Base-by-base conservation (phyloP, 1,140 invertebrate genomes). In the Philopotamus ludificatus region DNA sequence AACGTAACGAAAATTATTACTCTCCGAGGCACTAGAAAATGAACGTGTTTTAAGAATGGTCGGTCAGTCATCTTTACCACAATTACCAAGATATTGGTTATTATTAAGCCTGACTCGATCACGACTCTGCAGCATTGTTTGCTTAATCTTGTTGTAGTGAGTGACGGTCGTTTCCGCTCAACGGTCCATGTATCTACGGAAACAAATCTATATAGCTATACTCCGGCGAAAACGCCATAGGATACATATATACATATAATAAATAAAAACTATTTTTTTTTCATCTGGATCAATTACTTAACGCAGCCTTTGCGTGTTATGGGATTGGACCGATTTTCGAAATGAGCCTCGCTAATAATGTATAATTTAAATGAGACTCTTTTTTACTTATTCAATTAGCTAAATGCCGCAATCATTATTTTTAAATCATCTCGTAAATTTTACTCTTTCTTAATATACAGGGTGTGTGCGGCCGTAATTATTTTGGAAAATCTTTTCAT, bases 61-160 rank as follows among this genome's bases (percentile, higher is more conserved):
- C 28, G 28, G 28, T 34, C 28, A 34, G 28, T 34, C 28, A 8
- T 47, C 44, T 47, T 8, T 47, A 9, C 44, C 8, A 8, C 44
- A 47, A 47, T 47, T 47, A 47, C 44, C 44, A 47, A 20, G 44
- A 47, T 47, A 47, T 47, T 47, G 44, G 44, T 8, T 47, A 47
- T 47, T 47, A 47, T 47, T 47, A 15, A 15, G 44, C 15, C 44
- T 15, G 44, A 47, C 18, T 47, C 44, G 15, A 8, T 47, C 44
- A 47, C 44, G 44, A 47, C 44, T 47, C 18, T 47, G 44, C 44
- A 47, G 44, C 44, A 47, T 47, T 47, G 44, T 47, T 39, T 39
- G 34, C n/a, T 47, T 47, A 47, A 47, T 47, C 44, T 16, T 20
- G 15, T 20, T 47, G 15, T 15, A n/a, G n/a, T 12, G 44, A 47